Conservation (phyloP, 2,113 vertebrate species). For the Microtus oregoni region DNA sequence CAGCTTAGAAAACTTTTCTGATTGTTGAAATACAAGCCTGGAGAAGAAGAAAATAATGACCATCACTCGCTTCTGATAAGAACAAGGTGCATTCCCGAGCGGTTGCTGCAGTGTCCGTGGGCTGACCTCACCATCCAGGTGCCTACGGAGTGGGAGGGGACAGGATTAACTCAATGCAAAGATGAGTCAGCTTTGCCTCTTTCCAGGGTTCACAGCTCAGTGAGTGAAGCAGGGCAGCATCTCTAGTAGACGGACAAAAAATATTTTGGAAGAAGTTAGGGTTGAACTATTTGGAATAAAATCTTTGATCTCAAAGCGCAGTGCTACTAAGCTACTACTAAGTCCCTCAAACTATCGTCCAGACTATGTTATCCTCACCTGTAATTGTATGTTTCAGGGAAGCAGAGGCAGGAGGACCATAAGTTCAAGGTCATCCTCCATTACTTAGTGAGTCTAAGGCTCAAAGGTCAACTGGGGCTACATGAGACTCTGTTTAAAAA, state of each 20-base stretch:
- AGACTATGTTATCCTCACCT: no score
- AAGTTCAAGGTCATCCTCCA: not conserved
- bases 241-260: not conserved
- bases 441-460: not conserved
- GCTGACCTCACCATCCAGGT: not conserved
- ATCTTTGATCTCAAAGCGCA: not conserved
- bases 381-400: not conserved
- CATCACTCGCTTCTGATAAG: not conserved
- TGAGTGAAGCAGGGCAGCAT: not conserved
- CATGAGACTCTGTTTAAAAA: not conserved
- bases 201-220: not conserved
- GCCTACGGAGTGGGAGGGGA: not conserved
- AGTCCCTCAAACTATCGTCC: not conserved
- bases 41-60: conserved; percentile 68
- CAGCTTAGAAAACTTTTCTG: conserved; percentile 88
- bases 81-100: not conserved
- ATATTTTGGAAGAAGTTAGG: not conserved
- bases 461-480: not conserved
- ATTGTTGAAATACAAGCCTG: conserved; percentile 93
- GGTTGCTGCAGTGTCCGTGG: not conserved
- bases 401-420: not conserved
- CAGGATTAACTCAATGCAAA: not conserved
- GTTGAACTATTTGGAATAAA: not conserved
- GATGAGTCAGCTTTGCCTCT: not conserved
- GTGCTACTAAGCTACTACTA: not conserved